Conservation (phyloP, 2,888 invertebrate genomes). For the Tineola bisselliella region DNA sequence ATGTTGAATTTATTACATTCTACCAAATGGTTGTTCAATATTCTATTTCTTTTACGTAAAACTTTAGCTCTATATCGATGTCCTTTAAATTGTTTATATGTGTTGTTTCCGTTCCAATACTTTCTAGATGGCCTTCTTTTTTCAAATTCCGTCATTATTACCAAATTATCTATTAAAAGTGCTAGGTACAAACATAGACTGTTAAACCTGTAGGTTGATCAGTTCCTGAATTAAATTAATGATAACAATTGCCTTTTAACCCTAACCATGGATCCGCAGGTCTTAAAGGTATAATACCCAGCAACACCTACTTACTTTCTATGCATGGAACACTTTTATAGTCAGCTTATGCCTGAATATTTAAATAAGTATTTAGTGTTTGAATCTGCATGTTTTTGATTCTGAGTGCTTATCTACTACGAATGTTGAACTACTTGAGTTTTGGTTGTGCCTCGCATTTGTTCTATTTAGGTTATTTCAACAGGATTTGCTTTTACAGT, state of each 20-base stretch:
- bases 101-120: constrained; percentile 31
- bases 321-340: constrained; percentile 36
- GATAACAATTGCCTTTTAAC: constrained; percentile 58
- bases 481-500: not conserved
- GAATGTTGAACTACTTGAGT: not conserved
- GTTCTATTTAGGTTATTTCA: not conserved
- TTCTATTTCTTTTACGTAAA: constrained; percentile 26
- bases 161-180: not conserved
- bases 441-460: not conserved
- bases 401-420: not conserved
- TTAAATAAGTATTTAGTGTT: not conserved
- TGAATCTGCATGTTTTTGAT: not conserved
- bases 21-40: constrained; percentile 18
- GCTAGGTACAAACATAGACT: not conserved
- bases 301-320: constrained; percentile 56
- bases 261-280: constrained; percentile 66
- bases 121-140: constrained; percentile 38
- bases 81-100: constrained; percentile 31
- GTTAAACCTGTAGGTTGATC: constrained; percentile 17
- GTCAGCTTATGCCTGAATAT: constrained; percentile 11
- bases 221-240: constrained; percentile 61
- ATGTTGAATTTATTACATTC: not conserved
- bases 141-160: constrained; percentile 20
- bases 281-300: constrained; percentile 69
- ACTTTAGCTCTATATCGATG: constrained; percentile 35